These are phyloP conservation scores for Conus ventricosus DNA, from an alignment of 1,140 invertebrate genomes.

Conservation along the genomic window DNA sequence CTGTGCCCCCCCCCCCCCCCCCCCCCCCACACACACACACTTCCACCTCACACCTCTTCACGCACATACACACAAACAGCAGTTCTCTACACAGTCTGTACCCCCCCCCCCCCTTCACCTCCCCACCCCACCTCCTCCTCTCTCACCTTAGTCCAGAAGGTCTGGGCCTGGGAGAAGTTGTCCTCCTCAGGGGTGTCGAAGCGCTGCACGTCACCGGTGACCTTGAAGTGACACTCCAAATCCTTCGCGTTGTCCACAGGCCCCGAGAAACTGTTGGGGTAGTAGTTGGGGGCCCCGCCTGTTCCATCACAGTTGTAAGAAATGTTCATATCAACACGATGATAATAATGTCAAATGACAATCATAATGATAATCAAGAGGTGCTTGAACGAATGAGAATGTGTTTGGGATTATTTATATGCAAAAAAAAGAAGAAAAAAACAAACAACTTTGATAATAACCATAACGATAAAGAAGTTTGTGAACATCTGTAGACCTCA, in stretches of 20 bases:
- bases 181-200: slow-evolving; percentile 89
- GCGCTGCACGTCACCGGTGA: slow-evolving; percentile 80
- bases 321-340: too few relatives aligned
- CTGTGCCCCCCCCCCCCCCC: neutral
- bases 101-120: neutral
- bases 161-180: slow-evolving; percentile 89
- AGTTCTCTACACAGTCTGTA: neutral
- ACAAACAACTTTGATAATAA: too few relatives aligned
- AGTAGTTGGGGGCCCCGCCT: slow-evolving; percentile 93
- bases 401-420: too few relatives aligned
- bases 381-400: too few relatives aligned
- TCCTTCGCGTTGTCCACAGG: slow-evolving; percentile 77
- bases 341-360: too few relatives aligned
- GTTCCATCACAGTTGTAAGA: slow-evolving; percentile 57
- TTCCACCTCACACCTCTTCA: neutral
- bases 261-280: slow-evolving; percentile 94
- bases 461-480: too few relatives aligned
- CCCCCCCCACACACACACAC: too few relatives aligned
- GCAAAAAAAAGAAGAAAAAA: too few relatives aligned
- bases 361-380: too few relatives aligned
- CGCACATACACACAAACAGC: neutral
- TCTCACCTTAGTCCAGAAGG: slow-evolving; percentile 84
- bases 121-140: neutral
- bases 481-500: too few relatives aligned
- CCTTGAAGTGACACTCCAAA: slow-evolving; percentile 66